phyloP scores from a whole-genome alignment of 2,888 invertebrate species.

The Gymnosoma rotundatum region DNA sequence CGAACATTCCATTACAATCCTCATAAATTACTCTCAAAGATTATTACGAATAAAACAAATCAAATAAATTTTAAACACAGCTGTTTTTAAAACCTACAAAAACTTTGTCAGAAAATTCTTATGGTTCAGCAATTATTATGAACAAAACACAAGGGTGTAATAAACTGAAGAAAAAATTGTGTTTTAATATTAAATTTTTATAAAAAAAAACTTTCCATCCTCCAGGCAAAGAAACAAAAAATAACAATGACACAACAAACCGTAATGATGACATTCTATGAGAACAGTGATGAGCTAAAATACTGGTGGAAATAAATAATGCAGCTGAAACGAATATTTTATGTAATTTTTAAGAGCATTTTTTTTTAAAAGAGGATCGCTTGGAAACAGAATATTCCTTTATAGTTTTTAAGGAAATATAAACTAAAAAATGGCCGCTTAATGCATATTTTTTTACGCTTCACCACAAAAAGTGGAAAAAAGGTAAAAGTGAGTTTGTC shows the following conservation, averaged over 20 bases:
- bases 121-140: constrained; percentile 69
- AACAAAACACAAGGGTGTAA: constrained; percentile 67
- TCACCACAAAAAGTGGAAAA: no score
- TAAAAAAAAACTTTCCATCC: constrained; percentile 6
- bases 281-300: neutral
- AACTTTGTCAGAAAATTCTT: constrained; percentile 66
- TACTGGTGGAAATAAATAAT: neutral
- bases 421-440: no score
- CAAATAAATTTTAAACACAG: neutral
- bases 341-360: no score
- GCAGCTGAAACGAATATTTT: neutral
- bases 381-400: no score
- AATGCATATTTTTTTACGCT: no score
- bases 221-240: neutral
- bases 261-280: constrained; percentile 48
- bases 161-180: constrained; percentile 49
- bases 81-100: constrained; percentile 8
- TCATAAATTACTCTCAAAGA: neutral
- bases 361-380: no score
- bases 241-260: constrained; percentile 26
- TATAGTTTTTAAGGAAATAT: no score
- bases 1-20: no score
- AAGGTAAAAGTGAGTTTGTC: no score
- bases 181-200: neutral
- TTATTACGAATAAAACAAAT: neutral